Conservation (phyloP, 2,888 invertebrate genomes). For the Macropis europaea region DNA sequence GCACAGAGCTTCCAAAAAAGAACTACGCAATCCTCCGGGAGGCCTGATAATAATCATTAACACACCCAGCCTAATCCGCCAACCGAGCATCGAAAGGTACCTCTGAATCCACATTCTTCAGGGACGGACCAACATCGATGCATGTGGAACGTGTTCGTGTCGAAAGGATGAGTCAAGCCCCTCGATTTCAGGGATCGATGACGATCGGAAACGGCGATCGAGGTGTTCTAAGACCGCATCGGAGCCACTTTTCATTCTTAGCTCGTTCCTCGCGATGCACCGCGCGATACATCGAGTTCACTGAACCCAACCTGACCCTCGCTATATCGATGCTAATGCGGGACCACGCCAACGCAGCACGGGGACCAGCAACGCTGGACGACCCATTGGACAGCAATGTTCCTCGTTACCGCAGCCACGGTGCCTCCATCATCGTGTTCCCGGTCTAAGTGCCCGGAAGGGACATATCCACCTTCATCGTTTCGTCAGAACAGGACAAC, state of each 20-base stretch:
- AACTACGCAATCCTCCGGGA: no score
- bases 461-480: constrained; percentile 27
- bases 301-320: constrained; percentile 75
- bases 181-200: background rate
- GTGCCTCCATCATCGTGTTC: constrained; percentile 2
- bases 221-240: constrained; percentile 37
- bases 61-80: no score
- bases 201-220: constrained; percentile 23
- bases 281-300: constrained; percentile 71
- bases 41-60: no score
- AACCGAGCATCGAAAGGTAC: no score
- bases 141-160: no score
- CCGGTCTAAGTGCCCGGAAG: constrained; percentile 49
- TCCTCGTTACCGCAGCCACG: constrained; percentile 48
- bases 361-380: constrained; percentile 42
- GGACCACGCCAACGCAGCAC: constrained; percentile 69
- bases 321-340: constrained; percentile 76
- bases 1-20: no score
- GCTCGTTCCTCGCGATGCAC: constrained; percentile 65
- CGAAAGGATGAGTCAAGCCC: no score
- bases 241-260: constrained; percentile 57
- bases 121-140: no score
- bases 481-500: constrained; percentile 26
- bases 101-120: no score
- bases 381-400: constrained; percentile 16